Base-by-base conservation (phyloP, 1,140 invertebrate species). In the Babylonia areolata region DNA sequence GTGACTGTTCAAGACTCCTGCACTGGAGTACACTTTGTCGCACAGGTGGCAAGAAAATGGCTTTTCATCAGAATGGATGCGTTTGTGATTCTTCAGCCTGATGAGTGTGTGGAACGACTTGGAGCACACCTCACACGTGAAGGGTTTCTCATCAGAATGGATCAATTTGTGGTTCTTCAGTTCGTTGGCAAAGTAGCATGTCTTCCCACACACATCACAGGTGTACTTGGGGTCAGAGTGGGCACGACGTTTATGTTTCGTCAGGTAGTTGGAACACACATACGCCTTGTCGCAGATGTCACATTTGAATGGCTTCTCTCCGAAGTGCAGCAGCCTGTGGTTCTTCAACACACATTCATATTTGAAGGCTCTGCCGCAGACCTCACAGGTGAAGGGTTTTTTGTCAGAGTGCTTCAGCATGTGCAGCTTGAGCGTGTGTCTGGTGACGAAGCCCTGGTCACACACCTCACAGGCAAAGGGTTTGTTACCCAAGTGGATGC, bases 11-110 rank as follows among this genome's bases (percentile, higher is more conserved):
- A 64, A 64, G 28, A 64, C 28, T 5, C 58, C 58, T 5, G 28
- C 98, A n/a, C 98, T 95, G 94, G 99, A 99, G 95, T 99, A 99
- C 0, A 97, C 97, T 93, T 99, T 99, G 6, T 97, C 97, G 92
- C 98, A 99, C 0, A 97, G 97, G 87, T 96, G 95, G 91, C 98
- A 99, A 92, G 98, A 71, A 85, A 90, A 82, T 42, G 73, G 73
- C 77, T 84, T 86, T 39, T 78, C 88, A 33, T 51, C 84, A 23
- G 85, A 42, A 54, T 89, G 87, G n/a, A 78, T 75, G 33, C 58
- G 37, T n/a, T 88, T 85, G 40, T 87, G 86, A 77, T 83, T 87
- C 35, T 81, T 88, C 80, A 90, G 58, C 31, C 80, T 64, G 28
- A 81, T 71, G 23, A 75, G 54, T 39, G 87, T 51, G 46, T 69